A percentile compares a stretch with the other conserved stretches of the same genome.
phyloP scores from a whole-genome alignment of 1,140 invertebrate species.

The Megalonaias nervosa region DNA sequence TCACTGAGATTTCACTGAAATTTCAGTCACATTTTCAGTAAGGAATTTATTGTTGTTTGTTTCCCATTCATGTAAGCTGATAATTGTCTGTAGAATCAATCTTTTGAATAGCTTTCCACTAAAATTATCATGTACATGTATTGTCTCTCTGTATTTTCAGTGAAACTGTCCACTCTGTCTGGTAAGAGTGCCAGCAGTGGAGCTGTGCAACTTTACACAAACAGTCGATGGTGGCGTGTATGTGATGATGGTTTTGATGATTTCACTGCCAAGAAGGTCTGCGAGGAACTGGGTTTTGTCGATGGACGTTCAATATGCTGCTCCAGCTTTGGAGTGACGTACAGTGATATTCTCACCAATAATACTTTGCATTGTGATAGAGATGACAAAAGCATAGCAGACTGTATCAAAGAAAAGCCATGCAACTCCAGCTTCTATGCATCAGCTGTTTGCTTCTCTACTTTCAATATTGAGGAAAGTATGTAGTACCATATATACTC shows the following conservation, averaged over 20 bases:
- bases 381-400: slow-evolving; percentile 26
- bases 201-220: slow-evolving; percentile 44
- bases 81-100: neutral
- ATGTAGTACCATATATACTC: neutral
- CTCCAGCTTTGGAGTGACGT: slow-evolving; percentile 46
- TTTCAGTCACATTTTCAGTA: too few relatives aligned
- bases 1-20: too few relatives aligned
- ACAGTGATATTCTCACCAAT: slow-evolving; percentile 23
- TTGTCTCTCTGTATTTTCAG: slow-evolving; percentile 28
- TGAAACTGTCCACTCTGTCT: slow-evolving; percentile 42
- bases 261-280: slow-evolving; percentile 42
- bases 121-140: neutral
- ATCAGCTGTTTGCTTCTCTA: slow-evolving; percentile 48
- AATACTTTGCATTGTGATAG: slow-evolving; percentile 41
- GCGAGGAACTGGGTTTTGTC: slow-evolving; percentile 52
- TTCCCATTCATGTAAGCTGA: neutral
- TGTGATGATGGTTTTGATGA: slow-evolving; percentile 57
- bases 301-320: slow-evolving; percentile 54
- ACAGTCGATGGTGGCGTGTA: slow-evolving; percentile 48
- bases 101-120: neutral
- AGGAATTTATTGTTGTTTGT: neutral
- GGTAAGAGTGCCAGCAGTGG: slow-evolving; percentile 42
- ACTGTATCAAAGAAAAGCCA: slow-evolving; percentile 34
- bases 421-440: slow-evolving; percentile 44
- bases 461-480: slow-evolving; percentile 32